Base-by-base conservation (phyloP, 2,113 vertebrate genomes). In the Rattus rattus region DNA sequence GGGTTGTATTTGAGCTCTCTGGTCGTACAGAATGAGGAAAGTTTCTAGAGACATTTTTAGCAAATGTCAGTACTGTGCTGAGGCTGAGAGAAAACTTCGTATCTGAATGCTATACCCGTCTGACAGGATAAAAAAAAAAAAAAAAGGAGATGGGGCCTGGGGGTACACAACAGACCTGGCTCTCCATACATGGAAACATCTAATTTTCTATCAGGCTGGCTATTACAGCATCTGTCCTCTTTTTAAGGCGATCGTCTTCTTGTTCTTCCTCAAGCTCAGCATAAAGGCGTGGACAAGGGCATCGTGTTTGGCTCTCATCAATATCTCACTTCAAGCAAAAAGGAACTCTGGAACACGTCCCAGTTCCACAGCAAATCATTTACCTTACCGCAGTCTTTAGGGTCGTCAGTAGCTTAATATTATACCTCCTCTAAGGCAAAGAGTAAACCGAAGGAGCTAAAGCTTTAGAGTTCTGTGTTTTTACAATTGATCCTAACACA, bases 371-470 rank as follows among this genome's bases (percentile, higher is more conserved):
- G 43, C 59, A 86, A 73, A 92, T 26, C 88, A 54, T 81, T 81
- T 59, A 72, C 69, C 47, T 90, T 28, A 17, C 16, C 36, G 2
- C 22, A 67, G 69, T 75, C 43, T 90, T 30, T 73, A 5, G 2
- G 28, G 61, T 75, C 19, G 61, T 75, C 19, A 81, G 43, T 69
- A 14, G 20, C 16, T 76, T 76, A 52, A 65, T 7, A 63, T 33
- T 89, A 70, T 26, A 26, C 7, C 83, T 94, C 65, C 4, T 85
- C 83, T 73, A 89, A 87, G 77, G 30, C 54, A 12, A 65, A 63
- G 69, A 84, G 67, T 89, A 96, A 91, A 75, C 0, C 36, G 79
- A 90, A 75, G 30, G 59, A 93, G 19, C 7, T 92, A 49, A 92
- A 94, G 65, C n/a, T 84, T 26, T 90, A 83, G 90, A 92, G 36